These are phyloP conservation scores for Alexandromys fortis DNA, from an alignment of 2,113 vertebrate species.

Conservation along the genomic window DNA sequence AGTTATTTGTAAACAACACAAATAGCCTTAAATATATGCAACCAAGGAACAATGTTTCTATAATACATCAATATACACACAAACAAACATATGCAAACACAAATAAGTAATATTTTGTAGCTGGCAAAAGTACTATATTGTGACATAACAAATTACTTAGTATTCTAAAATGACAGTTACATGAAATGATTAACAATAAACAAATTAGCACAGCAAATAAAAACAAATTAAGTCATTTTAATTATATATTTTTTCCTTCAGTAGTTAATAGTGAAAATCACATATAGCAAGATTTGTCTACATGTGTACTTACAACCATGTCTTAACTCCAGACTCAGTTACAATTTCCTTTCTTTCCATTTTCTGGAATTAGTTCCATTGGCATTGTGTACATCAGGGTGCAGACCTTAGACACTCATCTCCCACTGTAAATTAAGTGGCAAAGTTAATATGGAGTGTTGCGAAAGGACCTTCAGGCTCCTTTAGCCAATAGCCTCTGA, in stretches of 20 bases:
- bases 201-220: neutral
- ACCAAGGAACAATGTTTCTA: neutral
- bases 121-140: neutral
- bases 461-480: too few relatives aligned
- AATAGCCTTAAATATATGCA: neutral
- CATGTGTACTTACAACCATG: fast-evolving
- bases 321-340: fast-evolving
- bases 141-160: slow-evolving; percentile 26
- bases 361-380: fast-evolving
- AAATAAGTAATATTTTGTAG: neutral
- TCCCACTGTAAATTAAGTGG: neutral
- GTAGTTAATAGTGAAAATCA: neutral
- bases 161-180: neutral
- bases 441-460: too few relatives aligned
- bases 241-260: neutral
- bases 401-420: neutral
- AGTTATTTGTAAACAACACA: neutral
- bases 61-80: neutral
- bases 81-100: neutral
- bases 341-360: neutral
- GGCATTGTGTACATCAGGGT: neutral
- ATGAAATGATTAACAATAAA: neutral
- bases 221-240: slow-evolving; percentile 11
- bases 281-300: neutral
- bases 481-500: too few relatives aligned